Conservation (phyloP, 2,888 invertebrate genomes). For the Pandemis cinnamomeana region DNA sequence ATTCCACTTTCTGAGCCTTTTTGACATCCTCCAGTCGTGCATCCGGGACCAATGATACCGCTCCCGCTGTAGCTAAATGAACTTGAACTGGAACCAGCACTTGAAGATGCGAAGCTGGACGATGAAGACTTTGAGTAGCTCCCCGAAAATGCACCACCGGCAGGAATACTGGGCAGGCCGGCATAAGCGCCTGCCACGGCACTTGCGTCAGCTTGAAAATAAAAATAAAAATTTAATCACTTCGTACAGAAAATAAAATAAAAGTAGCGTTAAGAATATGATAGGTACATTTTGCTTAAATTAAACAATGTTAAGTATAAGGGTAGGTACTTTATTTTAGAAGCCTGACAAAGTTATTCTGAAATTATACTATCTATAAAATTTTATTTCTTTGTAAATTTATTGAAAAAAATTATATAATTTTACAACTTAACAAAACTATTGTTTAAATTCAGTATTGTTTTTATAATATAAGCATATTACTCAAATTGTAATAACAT, state of each 20-base stretch:
- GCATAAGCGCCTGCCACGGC: constrained; percentile 64
- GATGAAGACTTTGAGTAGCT: constrained; percentile 75
- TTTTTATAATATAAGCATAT: no score
- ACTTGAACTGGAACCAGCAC: constrained; percentile 74
- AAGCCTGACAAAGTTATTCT: background rate
- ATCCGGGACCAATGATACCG: constrained; percentile 49
- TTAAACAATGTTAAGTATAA: background rate
- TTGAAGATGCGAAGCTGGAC: constrained; percentile 73
- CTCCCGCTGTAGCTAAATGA: constrained; percentile 68
- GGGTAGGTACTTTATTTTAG: background rate
- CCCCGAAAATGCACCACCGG: constrained; percentile 70
- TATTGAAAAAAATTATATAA: background rate
- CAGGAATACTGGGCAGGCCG: constrained; percentile 55
- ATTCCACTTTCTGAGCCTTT: constrained; percentile 30
- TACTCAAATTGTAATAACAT: no score
- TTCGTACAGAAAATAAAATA: background rate
- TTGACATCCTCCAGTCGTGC: constrained; percentile 47
- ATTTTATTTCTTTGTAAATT: background rate
- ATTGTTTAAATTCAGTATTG: no score
- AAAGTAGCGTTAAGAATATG: background rate
- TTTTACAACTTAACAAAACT: no score
- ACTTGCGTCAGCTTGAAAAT: constrained; percentile 62
- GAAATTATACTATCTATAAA: background rate
- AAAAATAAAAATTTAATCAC: constrained; percentile 37
- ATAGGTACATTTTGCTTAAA: background rate